phyloP scores from a whole-genome alignment of 2,113 vertebrate species.

The Indicator indicator region DNA sequence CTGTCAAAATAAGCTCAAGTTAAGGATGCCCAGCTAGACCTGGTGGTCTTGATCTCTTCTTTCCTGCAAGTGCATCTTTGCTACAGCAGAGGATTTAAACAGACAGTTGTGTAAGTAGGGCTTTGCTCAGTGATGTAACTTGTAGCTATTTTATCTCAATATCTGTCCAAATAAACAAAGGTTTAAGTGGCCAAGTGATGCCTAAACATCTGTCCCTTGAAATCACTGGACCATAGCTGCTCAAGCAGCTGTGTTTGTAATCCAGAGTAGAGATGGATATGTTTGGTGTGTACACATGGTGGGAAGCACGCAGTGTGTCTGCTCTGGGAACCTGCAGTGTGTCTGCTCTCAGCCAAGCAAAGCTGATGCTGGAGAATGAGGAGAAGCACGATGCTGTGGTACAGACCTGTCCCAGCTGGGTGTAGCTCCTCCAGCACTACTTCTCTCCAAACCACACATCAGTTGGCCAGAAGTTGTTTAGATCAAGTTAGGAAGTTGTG shows the following conservation, averaged over 20 bases:
- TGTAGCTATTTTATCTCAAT: background rate
- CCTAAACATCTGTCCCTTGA: background rate
- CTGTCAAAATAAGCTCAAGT: background rate
- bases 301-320: background rate
- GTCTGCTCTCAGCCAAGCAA: background rate
- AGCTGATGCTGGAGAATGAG: background rate
- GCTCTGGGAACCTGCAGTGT: too few relatives aligned
- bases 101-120: background rate
- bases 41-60: background rate
- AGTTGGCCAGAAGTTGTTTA: background rate
- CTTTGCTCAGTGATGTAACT: background rate
- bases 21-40: background rate
- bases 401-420: fast-evolving
- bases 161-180: constrained; percentile 5
- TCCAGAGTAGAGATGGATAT: background rate
- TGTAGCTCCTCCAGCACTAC: background rate
- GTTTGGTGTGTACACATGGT: fast-evolving
- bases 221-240: background rate
- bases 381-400: too few relatives aligned
- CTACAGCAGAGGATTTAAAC: background rate
- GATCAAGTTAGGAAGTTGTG: background rate
- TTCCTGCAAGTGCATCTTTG: background rate
- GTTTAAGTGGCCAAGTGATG: background rate
- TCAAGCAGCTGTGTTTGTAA: background rate
- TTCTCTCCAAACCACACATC: background rate